A percentile compares a stretch with the other conserved stretches of the same genome.
These are phyloP conservation scores for Poecilia velifera DNA, from an alignment of 2,797 vertebrate species.

Conservation along the genomic window DNA sequence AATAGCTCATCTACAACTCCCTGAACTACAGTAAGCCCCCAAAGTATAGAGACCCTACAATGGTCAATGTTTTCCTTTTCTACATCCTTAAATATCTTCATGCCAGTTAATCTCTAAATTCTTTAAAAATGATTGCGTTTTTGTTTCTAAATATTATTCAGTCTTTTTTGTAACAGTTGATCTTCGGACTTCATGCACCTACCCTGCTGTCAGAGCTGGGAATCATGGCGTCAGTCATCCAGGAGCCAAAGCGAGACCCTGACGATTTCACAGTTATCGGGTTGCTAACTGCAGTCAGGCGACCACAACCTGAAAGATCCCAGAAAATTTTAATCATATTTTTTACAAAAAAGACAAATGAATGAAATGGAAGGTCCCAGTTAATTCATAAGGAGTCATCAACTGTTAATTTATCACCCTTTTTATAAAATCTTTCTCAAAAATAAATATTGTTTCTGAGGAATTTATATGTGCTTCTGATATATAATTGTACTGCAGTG, in stretches of 20 bases:
- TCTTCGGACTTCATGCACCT: constrained; percentile 52
- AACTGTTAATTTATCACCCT: background rate
- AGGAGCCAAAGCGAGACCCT: constrained; percentile 93
- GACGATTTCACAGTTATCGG: constrained; percentile 93
- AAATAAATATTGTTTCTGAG: background rate
- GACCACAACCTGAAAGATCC: constrained; percentile 86
- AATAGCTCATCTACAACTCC: background rate
- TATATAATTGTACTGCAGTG: background rate
- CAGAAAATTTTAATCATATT: background rate
- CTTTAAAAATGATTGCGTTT: background rate
- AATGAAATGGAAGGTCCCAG: background rate
- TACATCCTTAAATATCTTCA: background rate
- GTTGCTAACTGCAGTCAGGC: constrained; percentile 89
- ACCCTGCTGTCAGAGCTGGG: constrained; percentile 92
- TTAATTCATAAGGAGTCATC: constrained; percentile 23
- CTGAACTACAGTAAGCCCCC: background rate
- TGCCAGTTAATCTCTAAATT: background rate
- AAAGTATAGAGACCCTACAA: background rate
- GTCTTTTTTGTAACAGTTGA: background rate
- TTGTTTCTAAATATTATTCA: background rate
- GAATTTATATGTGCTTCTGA: background rate
- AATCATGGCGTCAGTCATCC: constrained; percentile 96
- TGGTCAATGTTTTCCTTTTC: background rate
- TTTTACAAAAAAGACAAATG: background rate
- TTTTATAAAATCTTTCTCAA: background rate